A percentile compares a stretch with the other conserved stretches of the same genome.
These are phyloP conservation scores for Synergus japonicus DNA, from an alignment of 2,888 invertebrate genomes.

Conservation along the genomic window DNA sequence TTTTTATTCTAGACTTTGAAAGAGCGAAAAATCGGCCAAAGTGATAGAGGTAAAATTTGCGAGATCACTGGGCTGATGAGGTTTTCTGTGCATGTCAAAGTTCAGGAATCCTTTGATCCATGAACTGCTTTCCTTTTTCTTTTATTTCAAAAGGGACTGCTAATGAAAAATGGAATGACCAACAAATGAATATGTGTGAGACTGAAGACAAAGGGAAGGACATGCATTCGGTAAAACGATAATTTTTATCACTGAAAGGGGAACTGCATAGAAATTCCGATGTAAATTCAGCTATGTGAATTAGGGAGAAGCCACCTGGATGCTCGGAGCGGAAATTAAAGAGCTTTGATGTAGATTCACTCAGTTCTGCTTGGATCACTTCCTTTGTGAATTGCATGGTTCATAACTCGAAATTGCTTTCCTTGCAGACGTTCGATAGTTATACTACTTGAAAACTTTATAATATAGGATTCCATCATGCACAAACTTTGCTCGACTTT, in stretches of 20 bases:
- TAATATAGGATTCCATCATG: neutral
- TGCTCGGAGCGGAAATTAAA: constrained; percentile 16
- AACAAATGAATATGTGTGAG: neutral
- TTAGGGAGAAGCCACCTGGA: constrained; percentile 18
- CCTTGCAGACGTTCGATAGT: neutral
- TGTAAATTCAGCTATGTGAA: constrained; percentile 16
- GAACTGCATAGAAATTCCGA: neutral
- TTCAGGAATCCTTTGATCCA: neutral
- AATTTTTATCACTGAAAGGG: neutral
- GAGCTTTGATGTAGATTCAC: constrained; percentile 19
- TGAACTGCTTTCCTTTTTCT: neutral
- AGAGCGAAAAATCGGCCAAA: neutral
- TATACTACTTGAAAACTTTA: neutral
- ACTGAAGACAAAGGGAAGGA: neutral
- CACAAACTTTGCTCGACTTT: neutral
- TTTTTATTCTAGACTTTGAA: neutral
- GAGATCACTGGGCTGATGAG: neutral
- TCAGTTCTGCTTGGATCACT: constrained; percentile 8
- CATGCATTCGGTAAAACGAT: neutral
- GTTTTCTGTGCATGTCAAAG: neutral
- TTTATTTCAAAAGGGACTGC: too few species aligned
- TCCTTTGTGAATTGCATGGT: constrained; percentile 29
- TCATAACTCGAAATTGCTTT: constrained; percentile 5
- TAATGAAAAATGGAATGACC: too few species aligned
- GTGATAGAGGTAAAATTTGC: neutral